These are phyloP conservation scores for Drosophila anomalipes DNA, from an alignment of 2,888 invertebrate species.

Conservation along the genomic window DNA sequence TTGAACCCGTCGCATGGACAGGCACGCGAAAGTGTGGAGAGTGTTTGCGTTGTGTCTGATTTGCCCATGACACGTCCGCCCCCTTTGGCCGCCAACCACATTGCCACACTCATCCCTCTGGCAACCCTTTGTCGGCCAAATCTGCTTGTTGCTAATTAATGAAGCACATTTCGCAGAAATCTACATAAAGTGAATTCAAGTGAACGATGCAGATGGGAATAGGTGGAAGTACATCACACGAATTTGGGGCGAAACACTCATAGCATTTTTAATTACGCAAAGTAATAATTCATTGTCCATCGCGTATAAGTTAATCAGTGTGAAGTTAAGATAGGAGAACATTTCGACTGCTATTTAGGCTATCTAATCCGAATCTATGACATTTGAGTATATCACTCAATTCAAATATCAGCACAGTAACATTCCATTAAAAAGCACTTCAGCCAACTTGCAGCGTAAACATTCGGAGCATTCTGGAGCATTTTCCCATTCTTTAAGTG, in stretches of 20 bases:
- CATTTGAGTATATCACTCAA: not conserved
- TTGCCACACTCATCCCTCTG: conserved; percentile 11
- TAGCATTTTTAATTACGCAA: not conserved
- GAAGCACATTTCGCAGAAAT: conserved; percentile 27
- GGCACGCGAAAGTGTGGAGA: conserved; percentile 21
- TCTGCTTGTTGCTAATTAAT: conserved; percentile 14
- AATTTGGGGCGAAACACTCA: conserved; percentile 11
- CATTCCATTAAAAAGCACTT: not conserved
- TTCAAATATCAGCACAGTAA: not conserved
- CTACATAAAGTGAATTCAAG: not conserved
- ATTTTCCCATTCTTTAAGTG: conserved; percentile 3
- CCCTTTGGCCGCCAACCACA: conserved; percentile 10
- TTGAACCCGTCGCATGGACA: conserved; percentile 37
- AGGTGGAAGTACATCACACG: conserved; percentile 2
- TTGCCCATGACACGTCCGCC: conserved; percentile 65
- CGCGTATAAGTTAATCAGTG: not conserved
- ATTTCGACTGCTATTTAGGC: not conserved
- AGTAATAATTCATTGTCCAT: not conserved
- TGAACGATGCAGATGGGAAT: conserved; percentile 24
- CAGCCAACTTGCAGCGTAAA: not conserved
- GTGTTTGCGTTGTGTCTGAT: conserved; percentile 13
- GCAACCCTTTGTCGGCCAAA: conserved; percentile 58
- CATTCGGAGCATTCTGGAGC: not conserved
- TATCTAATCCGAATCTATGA: not conserved
- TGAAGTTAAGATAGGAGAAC: not conserved